These are phyloP conservation scores for Rynchops niger DNA, from an alignment of 2,113 vertebrate genomes.

Conservation along the genomic window DNA sequence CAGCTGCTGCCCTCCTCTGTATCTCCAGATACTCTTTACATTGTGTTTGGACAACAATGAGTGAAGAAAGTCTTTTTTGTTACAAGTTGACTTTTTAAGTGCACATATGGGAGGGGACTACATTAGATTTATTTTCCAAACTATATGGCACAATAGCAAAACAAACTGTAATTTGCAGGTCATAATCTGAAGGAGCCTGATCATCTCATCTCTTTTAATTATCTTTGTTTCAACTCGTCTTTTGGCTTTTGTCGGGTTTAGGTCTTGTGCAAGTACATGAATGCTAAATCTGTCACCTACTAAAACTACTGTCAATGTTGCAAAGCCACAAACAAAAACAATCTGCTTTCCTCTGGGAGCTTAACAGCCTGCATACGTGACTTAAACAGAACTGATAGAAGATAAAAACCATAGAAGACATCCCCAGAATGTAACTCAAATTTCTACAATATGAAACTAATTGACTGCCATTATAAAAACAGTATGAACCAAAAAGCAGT, in stretches of 20 bases:
- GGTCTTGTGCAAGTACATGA: background rate
- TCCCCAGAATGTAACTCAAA: background rate
- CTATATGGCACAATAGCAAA: background rate
- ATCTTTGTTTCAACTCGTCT: background rate
- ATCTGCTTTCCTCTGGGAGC: background rate
- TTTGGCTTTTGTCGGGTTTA: background rate
- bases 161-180: background rate
- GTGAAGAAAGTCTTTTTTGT: background rate
- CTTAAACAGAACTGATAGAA: background rate
- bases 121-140: background rate
- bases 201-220: background rate
- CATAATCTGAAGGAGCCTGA: background rate
- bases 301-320: background rate
- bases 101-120: background rate
- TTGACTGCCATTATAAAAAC: background rate
- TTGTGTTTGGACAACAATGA: background rate
- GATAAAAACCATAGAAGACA: background rate
- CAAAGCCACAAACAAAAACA: slow-evolving; percentile 18
- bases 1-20: accelerated
- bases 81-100: background rate
- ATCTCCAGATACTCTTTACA: background rate
- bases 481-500: background rate
- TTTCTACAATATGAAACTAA: background rate
- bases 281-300: background rate
- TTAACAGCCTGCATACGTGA: background rate